A percentile compares a stretch with the other conserved stretches of the same genome.
These are phyloP conservation scores for Pterostichus niger DNA, from an alignment of 2,888 invertebrate species.

Conservation along the genomic window DNA sequence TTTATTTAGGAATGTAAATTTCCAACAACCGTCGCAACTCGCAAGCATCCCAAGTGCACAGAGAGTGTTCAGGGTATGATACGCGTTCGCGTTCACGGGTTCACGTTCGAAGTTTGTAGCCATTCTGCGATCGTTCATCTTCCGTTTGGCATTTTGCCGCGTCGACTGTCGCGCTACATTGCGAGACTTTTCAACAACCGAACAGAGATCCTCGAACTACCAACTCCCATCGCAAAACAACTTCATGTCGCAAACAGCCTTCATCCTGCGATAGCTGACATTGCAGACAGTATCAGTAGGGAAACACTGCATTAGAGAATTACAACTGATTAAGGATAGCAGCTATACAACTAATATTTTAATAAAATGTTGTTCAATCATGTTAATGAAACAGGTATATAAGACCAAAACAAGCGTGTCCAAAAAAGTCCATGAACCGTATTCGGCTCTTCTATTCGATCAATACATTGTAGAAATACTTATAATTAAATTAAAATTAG, in stretches of 20 bases:
- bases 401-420: too few relatives aligned
- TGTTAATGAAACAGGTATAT: too few relatives aligned
- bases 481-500: too few relatives aligned
- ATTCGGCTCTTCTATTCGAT: too few relatives aligned
- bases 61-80: neutral
- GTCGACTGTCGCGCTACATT: conserved; percentile 7
- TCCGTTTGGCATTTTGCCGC: conserved; percentile 53
- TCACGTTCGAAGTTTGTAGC: conserved; percentile 33
- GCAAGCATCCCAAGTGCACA: conserved; percentile 9
- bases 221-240: conserved; percentile 4
- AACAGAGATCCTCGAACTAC: conserved; percentile 17
- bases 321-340: neutral
- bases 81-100: neutral
- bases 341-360: too few relatives aligned
- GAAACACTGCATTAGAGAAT: neutral
- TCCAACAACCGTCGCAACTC: conserved; percentile 11
- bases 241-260: conserved; percentile 6
- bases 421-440: too few relatives aligned
- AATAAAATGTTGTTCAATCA: too few relatives aligned
- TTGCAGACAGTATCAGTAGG: neutral
- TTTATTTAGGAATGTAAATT: conserved; percentile 55
- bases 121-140: conserved; percentile 45
- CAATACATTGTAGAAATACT: too few relatives aligned
- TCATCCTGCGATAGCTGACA: neutral
- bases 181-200: neutral